These are phyloP conservation scores for Manacus vitellinus DNA, from an alignment of 2,113 vertebrate genomes.

Conservation along the genomic window DNA sequence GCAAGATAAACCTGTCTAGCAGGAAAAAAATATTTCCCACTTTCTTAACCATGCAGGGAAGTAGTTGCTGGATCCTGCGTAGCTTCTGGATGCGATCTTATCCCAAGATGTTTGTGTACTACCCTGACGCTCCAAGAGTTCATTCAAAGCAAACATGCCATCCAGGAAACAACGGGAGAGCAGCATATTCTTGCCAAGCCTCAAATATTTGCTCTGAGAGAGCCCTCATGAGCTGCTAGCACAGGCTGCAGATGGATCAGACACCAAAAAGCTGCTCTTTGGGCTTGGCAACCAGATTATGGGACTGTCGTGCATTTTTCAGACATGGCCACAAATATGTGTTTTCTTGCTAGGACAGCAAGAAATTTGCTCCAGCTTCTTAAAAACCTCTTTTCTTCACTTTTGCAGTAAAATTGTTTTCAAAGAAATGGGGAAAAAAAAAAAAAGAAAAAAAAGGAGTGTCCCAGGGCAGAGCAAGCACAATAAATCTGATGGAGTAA, in stretches of 20 bases:
- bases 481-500: neutral
- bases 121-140: neutral
- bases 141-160: conserved; percentile 27
- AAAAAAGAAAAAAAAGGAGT: neutral
- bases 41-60: conserved; percentile 22
- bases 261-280: neutral
- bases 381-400: neutral
- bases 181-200: conserved; percentile 4
- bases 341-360: neutral
- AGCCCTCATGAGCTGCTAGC: neutral
- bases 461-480: neutral
- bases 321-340: conserved; percentile 22
- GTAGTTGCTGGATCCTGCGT: neutral
- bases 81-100: conserved; percentile 3
- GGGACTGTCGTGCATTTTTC: neutral
- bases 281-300: neutral
- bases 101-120: neutral
- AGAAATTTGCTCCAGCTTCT: conserved; percentile 3
- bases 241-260: neutral
- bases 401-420: neutral
- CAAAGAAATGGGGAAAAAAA: neutral
- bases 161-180: neutral
- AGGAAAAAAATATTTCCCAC: neutral
- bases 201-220: conserved; percentile 47
- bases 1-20: neutral